phyloP scores from a whole-genome alignment of 2,113 vertebrate species.

The Trachemys scripta region DNA sequence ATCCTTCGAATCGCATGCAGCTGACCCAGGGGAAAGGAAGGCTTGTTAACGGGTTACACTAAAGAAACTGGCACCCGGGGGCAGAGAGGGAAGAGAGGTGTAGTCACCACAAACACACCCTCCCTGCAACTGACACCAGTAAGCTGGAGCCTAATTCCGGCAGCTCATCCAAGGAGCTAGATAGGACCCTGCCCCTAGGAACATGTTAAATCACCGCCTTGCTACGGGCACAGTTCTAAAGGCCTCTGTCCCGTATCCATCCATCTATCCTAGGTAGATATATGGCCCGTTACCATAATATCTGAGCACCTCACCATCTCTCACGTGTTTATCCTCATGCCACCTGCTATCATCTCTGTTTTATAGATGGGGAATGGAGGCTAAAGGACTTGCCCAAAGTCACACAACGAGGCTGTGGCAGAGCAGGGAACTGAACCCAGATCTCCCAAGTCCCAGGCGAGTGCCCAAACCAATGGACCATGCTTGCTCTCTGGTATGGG shows the following conservation, averaged over 20 bases:
- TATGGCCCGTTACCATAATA: not conserved
- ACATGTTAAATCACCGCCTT: not conserved
- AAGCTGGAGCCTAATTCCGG: not conserved
- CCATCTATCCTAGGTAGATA: not conserved
- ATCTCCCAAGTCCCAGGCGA: not conserved
- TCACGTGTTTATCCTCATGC: not conserved
- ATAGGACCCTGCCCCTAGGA: not conserved
- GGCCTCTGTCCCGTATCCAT: not conserved
- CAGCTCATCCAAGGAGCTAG: not conserved
- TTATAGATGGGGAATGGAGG: not conserved
- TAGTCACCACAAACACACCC: not conserved
- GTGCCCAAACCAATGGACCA: not conserved
- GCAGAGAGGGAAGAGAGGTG: not conserved
- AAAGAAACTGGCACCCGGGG: not conserved
- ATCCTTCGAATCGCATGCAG: not conserved
- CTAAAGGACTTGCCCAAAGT: not conserved
- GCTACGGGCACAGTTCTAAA: too few relatives aligned
- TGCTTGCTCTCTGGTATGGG: not conserved
- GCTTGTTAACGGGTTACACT: not conserved
- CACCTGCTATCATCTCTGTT: not conserved
- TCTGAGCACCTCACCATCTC: not conserved
- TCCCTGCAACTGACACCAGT: not conserved
- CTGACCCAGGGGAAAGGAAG: not conserved
- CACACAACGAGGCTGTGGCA: not conserved
- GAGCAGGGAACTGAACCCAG: not conserved